A percentile compares a stretch with the other conserved stretches of the same genome.
These are phyloP conservation scores for Montipora cactus DNA, from an alignment of 64 coral and sea anemone genomes.

Conservation along the genomic window DNA sequence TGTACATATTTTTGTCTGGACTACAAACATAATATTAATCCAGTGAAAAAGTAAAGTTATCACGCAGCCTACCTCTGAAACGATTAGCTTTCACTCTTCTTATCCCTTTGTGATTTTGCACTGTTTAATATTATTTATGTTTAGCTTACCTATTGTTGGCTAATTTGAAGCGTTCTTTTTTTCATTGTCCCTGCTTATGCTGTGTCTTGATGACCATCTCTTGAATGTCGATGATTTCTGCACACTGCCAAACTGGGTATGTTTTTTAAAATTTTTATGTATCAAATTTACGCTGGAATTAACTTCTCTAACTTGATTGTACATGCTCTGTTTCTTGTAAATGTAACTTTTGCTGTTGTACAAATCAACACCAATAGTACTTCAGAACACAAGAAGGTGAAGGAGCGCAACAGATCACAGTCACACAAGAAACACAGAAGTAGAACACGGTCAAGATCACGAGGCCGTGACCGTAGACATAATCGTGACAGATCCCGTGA, in stretches of 20 bases:
- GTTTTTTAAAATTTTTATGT: background rate
- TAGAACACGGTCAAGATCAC: constrained; percentile 77
- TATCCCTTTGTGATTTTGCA: background rate
- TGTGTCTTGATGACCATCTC: background rate
- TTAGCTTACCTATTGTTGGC: background rate
- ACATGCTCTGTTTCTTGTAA: background rate
- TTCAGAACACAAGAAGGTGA: constrained; percentile 46
- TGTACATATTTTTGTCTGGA: too few species aligned
- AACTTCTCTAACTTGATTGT: background rate
- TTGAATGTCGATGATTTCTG: background rate
- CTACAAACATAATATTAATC: too few species aligned
- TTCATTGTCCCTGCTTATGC: background rate
- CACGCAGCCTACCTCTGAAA: too few species aligned
- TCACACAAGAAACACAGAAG: constrained; percentile 64
- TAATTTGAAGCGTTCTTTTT: constrained; percentile 24
- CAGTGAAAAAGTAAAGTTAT: too few species aligned
- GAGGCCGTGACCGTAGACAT: constrained; percentile 64
- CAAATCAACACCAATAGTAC: constrained; percentile 52
- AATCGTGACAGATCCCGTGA: constrained; percentile 74
- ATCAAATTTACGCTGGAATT: background rate
- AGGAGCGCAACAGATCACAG: constrained; percentile 60
- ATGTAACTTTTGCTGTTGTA: constrained; percentile 14
- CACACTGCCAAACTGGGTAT: constrained; percentile 22
- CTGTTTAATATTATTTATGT: background rate
- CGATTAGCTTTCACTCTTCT: too few species aligned